Conservation (phyloP, 2,888 invertebrate genomes). For the Leucania comma region DNA sequence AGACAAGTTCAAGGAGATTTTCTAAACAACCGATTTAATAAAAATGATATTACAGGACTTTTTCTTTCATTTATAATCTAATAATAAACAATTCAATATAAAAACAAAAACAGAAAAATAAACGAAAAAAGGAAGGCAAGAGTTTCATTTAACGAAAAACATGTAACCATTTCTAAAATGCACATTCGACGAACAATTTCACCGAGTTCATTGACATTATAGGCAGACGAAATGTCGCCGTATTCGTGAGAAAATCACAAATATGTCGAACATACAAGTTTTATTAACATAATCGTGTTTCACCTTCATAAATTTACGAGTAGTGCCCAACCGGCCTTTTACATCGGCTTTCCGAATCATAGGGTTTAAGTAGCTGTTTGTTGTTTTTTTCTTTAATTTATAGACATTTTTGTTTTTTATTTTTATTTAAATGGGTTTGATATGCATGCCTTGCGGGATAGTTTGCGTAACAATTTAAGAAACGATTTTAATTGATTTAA, state of each 20-base stretch:
- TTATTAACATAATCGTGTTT: constrained; percentile 86
- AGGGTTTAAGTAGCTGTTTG: constrained; percentile 51
- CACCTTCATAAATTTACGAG: constrained; percentile 77
- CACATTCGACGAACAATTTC: constrained; percentile 44
- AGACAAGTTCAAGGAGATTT: background rate
- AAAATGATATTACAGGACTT: background rate
- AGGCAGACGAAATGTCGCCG: constrained; percentile 86
- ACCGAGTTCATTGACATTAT: constrained; percentile 78
- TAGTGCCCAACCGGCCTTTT: constrained; percentile 60
- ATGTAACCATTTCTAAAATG: constrained; percentile 27
- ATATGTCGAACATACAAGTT: constrained; percentile 76
- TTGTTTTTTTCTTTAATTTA: constrained; percentile 17
- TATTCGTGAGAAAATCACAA: constrained; percentile 83
- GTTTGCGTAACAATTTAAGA: too few relatives aligned
- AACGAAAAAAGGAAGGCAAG: background rate
- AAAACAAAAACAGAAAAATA: background rate
- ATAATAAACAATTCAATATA: background rate
- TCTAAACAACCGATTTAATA: too few relatives aligned
- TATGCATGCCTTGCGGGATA: background rate
- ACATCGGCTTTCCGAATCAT: constrained; percentile 50
- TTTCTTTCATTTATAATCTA: background rate
- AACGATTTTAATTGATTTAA: too few relatives aligned
- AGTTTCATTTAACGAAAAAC: background rate
- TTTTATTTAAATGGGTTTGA: background rate
- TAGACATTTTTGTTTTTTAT: constrained; percentile 7